Percentiles rank a stretch among this genome's conserved stretches.
phyloP scores from a whole-genome alignment of 92 coral and sea anemone genomes.

The Actinostola sp. region DNA sequence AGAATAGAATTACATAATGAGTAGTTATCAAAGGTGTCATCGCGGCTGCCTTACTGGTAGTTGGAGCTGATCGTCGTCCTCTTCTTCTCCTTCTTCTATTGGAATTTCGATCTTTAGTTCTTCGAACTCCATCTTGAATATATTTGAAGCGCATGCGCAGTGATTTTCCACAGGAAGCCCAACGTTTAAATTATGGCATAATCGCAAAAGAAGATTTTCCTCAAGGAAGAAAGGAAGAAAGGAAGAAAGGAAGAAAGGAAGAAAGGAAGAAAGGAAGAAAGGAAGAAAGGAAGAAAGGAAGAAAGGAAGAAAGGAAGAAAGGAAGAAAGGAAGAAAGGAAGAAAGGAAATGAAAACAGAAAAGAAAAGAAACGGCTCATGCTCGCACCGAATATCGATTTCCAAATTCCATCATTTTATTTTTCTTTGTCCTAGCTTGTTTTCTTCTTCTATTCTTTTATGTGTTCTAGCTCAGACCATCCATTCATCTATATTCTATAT shows the following conservation, averaged over 20 bases:
- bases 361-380: too few relatives aligned
- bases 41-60: conserved; percentile 51
- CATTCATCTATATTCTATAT: too few relatives aligned
- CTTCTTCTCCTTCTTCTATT: conserved; percentile 70
- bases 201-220: neutral
- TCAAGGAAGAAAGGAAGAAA: conserved; percentile 4
- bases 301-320: too few relatives aligned
- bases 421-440: too few relatives aligned
- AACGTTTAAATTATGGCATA: neutral
- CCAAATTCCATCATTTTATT: too few relatives aligned
- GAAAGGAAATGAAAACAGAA: too few relatives aligned
- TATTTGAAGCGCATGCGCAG: conserved; percentile 22
- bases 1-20: neutral
- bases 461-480: too few relatives aligned
- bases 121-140: conserved; percentile 98
- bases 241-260: neutral
- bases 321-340: too few relatives aligned
- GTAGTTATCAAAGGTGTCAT: neutral
- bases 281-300: too few relatives aligned
- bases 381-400: too few relatives aligned
- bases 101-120: conserved; percentile 96
- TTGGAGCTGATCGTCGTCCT: conserved; percentile 57
- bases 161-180: conserved; percentile 6
- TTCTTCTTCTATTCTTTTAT: too few relatives aligned
- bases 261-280: too few relatives aligned